Evolutionary conservation across 2,797 vertebrate species (phyloP).

Genomic region (Phoxinus dragarum): DNA sequence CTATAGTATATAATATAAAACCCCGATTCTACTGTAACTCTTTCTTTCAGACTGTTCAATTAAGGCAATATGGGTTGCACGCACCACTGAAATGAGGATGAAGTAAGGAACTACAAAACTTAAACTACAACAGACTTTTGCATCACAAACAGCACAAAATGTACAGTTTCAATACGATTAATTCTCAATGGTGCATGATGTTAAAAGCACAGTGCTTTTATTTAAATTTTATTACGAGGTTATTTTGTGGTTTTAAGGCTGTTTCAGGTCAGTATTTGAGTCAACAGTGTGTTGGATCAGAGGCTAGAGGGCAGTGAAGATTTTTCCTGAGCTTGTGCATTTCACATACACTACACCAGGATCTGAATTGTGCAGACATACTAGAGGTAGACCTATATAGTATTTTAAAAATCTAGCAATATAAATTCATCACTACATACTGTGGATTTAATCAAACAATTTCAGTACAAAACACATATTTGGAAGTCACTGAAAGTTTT

Average conservation of each 20-base stretch:
- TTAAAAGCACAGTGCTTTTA: slow-evolving; percentile 26
- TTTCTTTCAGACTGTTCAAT: slow-evolving; percentile 57
- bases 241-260: slow-evolving; percentile 48
- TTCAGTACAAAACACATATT: slow-evolving; percentile 19
- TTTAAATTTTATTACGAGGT: not conserved
- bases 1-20: not conserved
- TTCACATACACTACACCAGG: not conserved
- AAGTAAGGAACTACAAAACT: not conserved
- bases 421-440: not conserved
- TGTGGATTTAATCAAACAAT: slow-evolving; percentile 2
- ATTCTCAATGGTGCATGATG: not conserved
- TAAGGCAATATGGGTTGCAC: slow-evolving; percentile 81
- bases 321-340: slow-evolving; percentile 36
- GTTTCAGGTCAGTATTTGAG: slow-evolving; percentile 38
- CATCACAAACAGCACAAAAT: slow-evolving; percentile 19
- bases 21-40: slow-evolving; percentile 18
- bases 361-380: slow-evolving; percentile 17
- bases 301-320: slow-evolving; percentile 37
- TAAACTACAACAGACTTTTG: slow-evolving; percentile 1
- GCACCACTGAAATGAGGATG: slow-evolving; percentile 64
- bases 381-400: slow-evolving; percentile 30
- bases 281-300: slow-evolving; percentile 20
- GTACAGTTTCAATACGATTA: not conserved
- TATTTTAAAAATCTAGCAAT: not conserved
- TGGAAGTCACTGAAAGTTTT: not conserved